phyloP scores from a whole-genome alignment of 2,888 invertebrate species.

The Euplagia quadripunctaria region DNA sequence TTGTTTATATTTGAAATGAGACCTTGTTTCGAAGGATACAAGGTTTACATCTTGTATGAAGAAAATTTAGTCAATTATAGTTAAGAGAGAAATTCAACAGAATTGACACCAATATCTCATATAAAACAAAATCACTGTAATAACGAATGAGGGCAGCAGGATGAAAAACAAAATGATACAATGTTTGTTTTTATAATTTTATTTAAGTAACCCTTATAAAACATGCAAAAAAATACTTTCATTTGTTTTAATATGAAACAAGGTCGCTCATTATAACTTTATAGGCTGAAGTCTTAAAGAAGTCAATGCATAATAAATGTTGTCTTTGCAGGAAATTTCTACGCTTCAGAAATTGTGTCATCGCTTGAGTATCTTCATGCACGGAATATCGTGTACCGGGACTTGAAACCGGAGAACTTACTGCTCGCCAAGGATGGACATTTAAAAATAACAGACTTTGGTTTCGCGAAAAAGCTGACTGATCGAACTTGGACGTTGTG shows the following conservation, averaged over 20 bases:
- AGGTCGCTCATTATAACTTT: background rate
- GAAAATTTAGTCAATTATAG: too few species aligned
- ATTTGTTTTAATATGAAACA: background rate
- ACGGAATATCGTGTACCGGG: slow-evolving; percentile 94
- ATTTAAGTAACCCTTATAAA: background rate
- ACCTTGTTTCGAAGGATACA: too few species aligned
- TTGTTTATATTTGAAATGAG: too few species aligned
- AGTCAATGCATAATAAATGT: slow-evolving; percentile 7
- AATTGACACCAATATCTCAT: too few species aligned
- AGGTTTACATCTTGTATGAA: too few species aligned
- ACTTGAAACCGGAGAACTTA: slow-evolving; percentile 98
- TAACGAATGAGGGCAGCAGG: too few species aligned
- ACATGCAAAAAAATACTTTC: background rate
- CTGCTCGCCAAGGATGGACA: slow-evolving; percentile 97
- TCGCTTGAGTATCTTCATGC: slow-evolving; percentile 98
- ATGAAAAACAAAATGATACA: background rate
- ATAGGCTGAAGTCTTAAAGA: background rate
- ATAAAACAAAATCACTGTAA: too few species aligned
- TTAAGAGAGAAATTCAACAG: too few species aligned
- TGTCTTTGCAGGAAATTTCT: slow-evolving; percentile 92
- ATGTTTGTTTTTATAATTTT: background rate
- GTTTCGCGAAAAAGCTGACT: slow-evolving; percentile 97
- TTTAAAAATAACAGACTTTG: slow-evolving; percentile 98
- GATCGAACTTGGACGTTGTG: slow-evolving; percentile 99
- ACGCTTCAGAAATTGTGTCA: slow-evolving; percentile 97